A percentile compares a stretch with the other conserved stretches of the same genome.
These are phyloP conservation scores for Catagonus wagneri DNA, from an alignment of 2,113 vertebrate species.

Conservation along the genomic window DNA sequence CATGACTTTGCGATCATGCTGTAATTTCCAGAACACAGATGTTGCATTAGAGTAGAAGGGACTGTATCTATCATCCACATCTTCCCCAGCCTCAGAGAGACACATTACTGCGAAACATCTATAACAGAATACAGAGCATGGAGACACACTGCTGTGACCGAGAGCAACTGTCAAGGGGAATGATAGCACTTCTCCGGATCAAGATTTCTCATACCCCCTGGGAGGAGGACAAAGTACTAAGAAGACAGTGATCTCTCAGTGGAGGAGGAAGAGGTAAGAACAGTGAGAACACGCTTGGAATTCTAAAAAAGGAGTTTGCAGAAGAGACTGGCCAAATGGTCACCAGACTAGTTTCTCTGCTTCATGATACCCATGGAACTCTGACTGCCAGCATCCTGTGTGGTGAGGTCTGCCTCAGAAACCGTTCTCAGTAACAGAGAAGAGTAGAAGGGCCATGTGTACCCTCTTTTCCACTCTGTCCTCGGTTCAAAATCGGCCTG, in stretches of 20 bases:
- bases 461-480: background rate
- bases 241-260: background rate
- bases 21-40: constrained; percentile 34
- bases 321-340: background rate
- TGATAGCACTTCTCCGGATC: background rate
- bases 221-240: background rate
- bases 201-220: background rate
- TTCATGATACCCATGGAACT: background rate
- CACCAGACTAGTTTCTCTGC: background rate
- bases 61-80: background rate
- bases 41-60: background rate
- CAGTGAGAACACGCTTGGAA: background rate
- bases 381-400: background rate
- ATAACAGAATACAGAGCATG: background rate
- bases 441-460: background rate
- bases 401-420: background rate
- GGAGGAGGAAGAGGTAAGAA: background rate
- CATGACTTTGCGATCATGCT: background rate
- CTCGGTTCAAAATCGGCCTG: background rate
- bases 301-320: background rate
- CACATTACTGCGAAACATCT: background rate
- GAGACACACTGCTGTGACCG: background rate
- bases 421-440: background rate
- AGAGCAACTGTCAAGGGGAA: background rate
- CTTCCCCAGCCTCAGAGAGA: background rate